Percentiles rank a stretch among this genome's conserved stretches.
phyloP scores from a whole-genome alignment of 2,113 vertebrate genomes.

The Aptenodytes patagonicus region DNA sequence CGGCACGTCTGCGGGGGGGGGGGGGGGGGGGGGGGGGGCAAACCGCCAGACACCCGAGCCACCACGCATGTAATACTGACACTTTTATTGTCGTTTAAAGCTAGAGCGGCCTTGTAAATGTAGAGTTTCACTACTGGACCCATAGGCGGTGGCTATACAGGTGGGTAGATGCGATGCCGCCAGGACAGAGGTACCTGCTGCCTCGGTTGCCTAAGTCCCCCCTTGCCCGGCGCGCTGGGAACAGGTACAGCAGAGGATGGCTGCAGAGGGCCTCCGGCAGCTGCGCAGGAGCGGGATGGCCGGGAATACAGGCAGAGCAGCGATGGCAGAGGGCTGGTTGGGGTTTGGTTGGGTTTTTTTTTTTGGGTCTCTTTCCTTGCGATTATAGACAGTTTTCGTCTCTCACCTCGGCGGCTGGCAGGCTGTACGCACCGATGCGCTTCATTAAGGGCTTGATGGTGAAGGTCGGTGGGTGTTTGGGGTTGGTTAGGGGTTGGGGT shows the following conservation, averaged over 20 bases:
- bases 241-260: not conserved
- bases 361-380: not conserved
- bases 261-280: not conserved
- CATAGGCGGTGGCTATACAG: slow-evolving; percentile 21
- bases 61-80: slow-evolving; percentile 49
- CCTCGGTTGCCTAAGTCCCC: not conserved
- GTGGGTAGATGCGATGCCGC: not conserved
- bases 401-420: not conserved
- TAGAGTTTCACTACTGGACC: slow-evolving; percentile 44
- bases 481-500: not conserved
- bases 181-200: not conserved
- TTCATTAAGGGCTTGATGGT: slow-evolving; percentile 56
- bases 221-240: not conserved
- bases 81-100: slow-evolving; percentile 58
- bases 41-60: not conserved
- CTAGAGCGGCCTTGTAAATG: slow-evolving; percentile 38
- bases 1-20: no score
- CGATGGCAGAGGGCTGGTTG: not conserved
- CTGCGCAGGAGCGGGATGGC: not conserved
- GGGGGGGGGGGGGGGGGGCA: not conserved
- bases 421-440: not conserved
- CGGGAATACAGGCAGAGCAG: not conserved
- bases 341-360: not conserved
- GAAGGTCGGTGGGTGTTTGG: not conserved
- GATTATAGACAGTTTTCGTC: slow-evolving; percentile 11